Base-by-base conservation (phyloP, 2,113 vertebrate species). In the Dicrurus megarhynchus region DNA sequence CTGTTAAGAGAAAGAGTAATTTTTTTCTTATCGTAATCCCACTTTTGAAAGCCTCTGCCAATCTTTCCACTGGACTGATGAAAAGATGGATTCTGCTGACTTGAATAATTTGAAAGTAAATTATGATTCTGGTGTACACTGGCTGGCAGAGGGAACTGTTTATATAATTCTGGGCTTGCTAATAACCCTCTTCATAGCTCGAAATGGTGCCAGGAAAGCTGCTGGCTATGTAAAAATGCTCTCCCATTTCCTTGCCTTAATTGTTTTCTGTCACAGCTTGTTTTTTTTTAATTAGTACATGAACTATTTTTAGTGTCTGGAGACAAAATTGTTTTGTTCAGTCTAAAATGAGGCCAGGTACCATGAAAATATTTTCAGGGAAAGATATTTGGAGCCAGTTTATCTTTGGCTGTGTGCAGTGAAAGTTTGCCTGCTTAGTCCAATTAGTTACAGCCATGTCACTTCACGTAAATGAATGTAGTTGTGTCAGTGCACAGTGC, bases 131-230 rank as follows among this genome's bases (percentile, higher is more conserved):
- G 69, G 46, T 92, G 57, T 90, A 47, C 63, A 26, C 64, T 81
- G 83, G 37, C 80, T 96, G 96, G 90, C 95, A 93, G 77, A 78
- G 33, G 53, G 79, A 94, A 89, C n/a, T 93, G 93, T 96, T 97
- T 97, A 92, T 95, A 94, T 96, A 96, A 97, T 93, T 95, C 88
- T 64, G 60, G 83, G 57, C 73, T 96, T 90, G 64, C 80, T 96
- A 96, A 96, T 92, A 96, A 90, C 92, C 87, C 76, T 89, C 93
- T 96, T 93, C 92, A 84, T 95, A 93, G 90, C 79, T 92, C 74
- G 88, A 90, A 96, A 78, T 60, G 35, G 88, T 96, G 96, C 96
- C 96, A 96, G 49, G n/a, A 87, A 96, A 96, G 93, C 93, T 94
- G 93, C 95, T 96, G 92, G 93, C 89, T 90, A 50, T 81, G 47